Percentiles rank a stretch among this genome's conserved stretches.
These are phyloP conservation scores for Hemithea aestivaria DNA, from an alignment of 2,888 invertebrate genomes.

Conservation along the genomic window DNA sequence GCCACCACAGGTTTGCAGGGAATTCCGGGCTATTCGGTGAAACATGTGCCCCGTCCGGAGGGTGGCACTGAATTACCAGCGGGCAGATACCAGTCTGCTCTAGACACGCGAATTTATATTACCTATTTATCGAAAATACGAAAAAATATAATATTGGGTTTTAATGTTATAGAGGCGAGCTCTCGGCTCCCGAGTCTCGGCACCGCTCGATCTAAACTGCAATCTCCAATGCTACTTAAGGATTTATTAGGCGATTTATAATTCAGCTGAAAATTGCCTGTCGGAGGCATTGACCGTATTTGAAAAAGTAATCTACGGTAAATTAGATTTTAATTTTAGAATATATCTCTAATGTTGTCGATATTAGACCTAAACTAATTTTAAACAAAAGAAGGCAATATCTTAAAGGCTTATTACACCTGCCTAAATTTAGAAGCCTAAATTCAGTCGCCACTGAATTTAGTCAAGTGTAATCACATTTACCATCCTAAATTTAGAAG, in stretches of 20 bases:
- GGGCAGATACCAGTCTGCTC: constrained; percentile 40
- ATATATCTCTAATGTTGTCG: too few species aligned
- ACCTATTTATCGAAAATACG: constrained; percentile 32
- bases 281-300: constrained; percentile 12
- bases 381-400: too few species aligned
- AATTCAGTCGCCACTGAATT: too few species aligned
- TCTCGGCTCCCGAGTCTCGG: constrained; percentile 5
- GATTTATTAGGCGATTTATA: constrained; percentile 28
- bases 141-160: constrained; percentile 23
- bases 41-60: constrained; percentile 46
- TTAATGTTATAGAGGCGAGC: constrained; percentile 28
- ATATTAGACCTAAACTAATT: too few species aligned
- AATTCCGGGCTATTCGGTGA: constrained; percentile 50
- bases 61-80: constrained; percentile 53
- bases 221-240: constrained; percentile 22
- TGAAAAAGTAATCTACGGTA: not conserved
- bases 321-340: not conserved
- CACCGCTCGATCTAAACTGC: constrained; percentile 22
- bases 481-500: too few species aligned
- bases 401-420: too few species aligned
- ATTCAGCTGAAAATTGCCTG: constrained; percentile 22
- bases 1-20: constrained; percentile 34
- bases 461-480: too few species aligned
- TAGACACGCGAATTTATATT: constrained; percentile 42
- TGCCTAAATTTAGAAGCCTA: too few species aligned